These are phyloP conservation scores for Papilio glaucus DNA, from an alignment of 1,140 invertebrate genomes.

Conservation along the genomic window DNA sequence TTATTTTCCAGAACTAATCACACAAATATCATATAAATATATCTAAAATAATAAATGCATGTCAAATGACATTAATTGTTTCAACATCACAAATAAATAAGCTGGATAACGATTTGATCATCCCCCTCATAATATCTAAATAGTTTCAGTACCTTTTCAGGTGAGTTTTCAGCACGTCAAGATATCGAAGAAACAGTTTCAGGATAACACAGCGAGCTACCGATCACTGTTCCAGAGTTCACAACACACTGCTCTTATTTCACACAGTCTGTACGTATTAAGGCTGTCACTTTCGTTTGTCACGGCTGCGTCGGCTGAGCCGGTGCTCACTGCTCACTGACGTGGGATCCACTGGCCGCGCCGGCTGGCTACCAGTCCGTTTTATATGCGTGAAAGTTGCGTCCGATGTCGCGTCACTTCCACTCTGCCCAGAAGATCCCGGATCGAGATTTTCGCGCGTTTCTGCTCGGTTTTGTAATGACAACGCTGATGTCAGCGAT, in stretches of 20 bases:
- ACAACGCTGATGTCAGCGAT: constrained; percentile 46
- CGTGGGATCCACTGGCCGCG: constrained; percentile 71
- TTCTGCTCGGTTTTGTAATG: constrained; percentile 69
- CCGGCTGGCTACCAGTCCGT: constrained; percentile 58
- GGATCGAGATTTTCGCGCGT: constrained; percentile 63
- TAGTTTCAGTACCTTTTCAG: constrained; percentile 67
- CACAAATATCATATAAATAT: too few relatives aligned
- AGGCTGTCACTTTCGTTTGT: constrained; percentile 75
- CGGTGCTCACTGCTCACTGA: constrained; percentile 56
- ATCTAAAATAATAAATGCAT: too few relatives aligned
- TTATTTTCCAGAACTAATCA: too few relatives aligned
- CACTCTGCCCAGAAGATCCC: constrained; percentile 62
- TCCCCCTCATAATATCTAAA: constrained; percentile 20
- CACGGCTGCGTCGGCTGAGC: constrained; percentile 53
- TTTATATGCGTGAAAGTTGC: constrained; percentile 81
- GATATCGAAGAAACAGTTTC: constrained; percentile 67
- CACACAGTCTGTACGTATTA: constrained; percentile 60
- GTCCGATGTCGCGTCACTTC: constrained; percentile 56
- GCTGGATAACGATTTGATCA: constrained; percentile 40
- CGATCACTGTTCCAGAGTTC: constrained; percentile 75
- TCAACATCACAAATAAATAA: constrained; percentile 51
- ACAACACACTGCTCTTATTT: constrained; percentile 67
- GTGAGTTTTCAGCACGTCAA: constrained; percentile 62
- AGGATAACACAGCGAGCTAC: constrained; percentile 76
- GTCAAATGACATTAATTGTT: neutral